phyloP scores from a whole-genome alignment of 2,113 vertebrate species.

The Thamnaconus septentrionalis region DNA sequence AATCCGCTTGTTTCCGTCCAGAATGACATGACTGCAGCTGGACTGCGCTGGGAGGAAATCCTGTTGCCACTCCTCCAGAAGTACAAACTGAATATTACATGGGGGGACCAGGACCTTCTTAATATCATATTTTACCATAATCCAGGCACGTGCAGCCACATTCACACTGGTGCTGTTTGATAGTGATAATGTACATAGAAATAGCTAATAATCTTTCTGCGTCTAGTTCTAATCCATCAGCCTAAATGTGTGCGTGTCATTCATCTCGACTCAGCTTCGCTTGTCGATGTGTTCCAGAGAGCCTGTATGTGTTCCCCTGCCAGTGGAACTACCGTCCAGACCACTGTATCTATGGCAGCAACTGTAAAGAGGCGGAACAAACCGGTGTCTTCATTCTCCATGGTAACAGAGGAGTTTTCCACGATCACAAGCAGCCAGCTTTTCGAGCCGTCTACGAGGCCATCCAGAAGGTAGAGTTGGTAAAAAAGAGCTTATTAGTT shows the following conservation, averaged over 20 bases:
- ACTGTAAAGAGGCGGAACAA: constrained; percentile 87
- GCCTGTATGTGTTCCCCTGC: constrained; percentile 90
- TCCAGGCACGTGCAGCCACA: constrained; percentile 79
- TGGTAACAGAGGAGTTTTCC: constrained; percentile 96
- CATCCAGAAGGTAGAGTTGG: constrained; percentile 82
- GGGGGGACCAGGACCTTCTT: constrained; percentile 97
- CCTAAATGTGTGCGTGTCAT: not conserved
- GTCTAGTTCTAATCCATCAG: not conserved
- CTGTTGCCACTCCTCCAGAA: constrained; percentile 94
- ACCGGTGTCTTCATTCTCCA: constrained; percentile 94
- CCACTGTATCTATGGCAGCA: constrained; percentile 98
- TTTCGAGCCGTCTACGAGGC: constrained; percentile 92
- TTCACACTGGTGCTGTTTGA: not conserved
- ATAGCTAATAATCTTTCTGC: not conserved
- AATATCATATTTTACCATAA: constrained; percentile 98
- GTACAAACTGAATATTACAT: constrained; percentile 97
- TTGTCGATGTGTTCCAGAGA: constrained; percentile 75
- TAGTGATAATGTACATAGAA: not conserved
- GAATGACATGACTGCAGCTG: constrained; percentile 88
- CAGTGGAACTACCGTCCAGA: constrained; percentile 98
- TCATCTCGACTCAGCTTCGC: not conserved
- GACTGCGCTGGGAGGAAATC: constrained; percentile 87
- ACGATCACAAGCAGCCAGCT: constrained; percentile 92
- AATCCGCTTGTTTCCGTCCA: constrained; percentile 51
- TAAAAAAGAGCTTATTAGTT: not conserved